A percentile compares a stretch with the other conserved stretches of the same genome.
Conservation (phyloP, 2,888 invertebrate species). For the Eupithecia centaureata region DNA sequence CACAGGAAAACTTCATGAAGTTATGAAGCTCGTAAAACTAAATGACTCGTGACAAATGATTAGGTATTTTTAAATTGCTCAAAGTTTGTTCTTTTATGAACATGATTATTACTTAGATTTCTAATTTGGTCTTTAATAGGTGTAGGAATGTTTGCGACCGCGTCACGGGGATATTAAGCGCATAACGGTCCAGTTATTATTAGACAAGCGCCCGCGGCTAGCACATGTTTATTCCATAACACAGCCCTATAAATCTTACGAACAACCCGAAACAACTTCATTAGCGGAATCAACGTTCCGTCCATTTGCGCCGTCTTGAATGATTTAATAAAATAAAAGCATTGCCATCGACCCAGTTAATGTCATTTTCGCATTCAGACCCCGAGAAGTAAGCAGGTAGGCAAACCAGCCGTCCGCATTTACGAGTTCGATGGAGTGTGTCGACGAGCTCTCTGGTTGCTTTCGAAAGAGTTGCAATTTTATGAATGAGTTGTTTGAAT, state of each 20-base stretch:
- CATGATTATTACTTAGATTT: conserved; percentile 47
- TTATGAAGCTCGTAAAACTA: conserved; percentile 43
- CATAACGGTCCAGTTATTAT: conserved; percentile 74
- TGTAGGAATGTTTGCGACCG: conserved; percentile 63
- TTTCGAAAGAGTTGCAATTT: conserved; percentile 75
- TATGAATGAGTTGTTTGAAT: conserved; percentile 82
- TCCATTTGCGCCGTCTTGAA: conserved; percentile 53
- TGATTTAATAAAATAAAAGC: conserved; percentile 57
- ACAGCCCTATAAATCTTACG: conserved; percentile 70
- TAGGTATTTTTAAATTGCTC: conserved; percentile 29
- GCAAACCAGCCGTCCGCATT: conserved; percentile 55
- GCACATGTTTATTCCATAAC: conserved; percentile 72
- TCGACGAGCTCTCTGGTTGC: conserved; percentile 67
- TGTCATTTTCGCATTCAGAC: conserved; percentile 52
- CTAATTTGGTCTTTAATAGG: conserved; percentile 59
- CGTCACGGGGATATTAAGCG: conserved; percentile 67
- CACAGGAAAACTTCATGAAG: conserved; percentile 38
- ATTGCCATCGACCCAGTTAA: conserved; percentile 51
- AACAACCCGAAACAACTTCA: conserved; percentile 76
- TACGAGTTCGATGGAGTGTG: conserved; percentile 66
- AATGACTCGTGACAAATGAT: conserved; percentile 41
- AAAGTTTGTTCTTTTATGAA: conserved; percentile 35
- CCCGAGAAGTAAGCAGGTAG: conserved; percentile 54
- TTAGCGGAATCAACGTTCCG: conserved; percentile 67
- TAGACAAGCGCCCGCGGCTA: conserved; percentile 68